Base-by-base conservation (phyloP, 2,113 vertebrate genomes). In the Lasiurus cinereus region DNA sequence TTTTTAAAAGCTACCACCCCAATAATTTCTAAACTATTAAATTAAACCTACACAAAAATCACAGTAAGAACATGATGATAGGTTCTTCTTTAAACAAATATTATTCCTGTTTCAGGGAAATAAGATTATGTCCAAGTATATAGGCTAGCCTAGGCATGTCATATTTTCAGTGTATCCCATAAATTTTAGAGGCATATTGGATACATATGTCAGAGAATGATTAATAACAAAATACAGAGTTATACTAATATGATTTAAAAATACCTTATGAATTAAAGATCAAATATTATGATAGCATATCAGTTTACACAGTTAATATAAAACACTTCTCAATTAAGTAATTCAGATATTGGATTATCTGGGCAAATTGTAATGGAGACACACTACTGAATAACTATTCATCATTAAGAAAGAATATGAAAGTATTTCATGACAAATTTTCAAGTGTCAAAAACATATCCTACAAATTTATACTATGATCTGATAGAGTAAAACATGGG, bases 291-390 rank as follows among this genome's bases (percentile, higher is more conserved):
- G 88, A 88, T 76, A 85, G 7, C 8, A 4, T 85, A 70, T 64
- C 64, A 73, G 46, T 85, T 85, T 22, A 64, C 29, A 70, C 2
- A 78, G 29, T 52, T 12, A 3, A 83, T 78, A 72, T 46, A 52
- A 88, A 88, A 33, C 24, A 88, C 33, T 88, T 88, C 33, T 88
- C n/a, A 83, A 52, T 39, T 90, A 69, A 90, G 33, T 29, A 88
- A 83, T 78, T 88, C 46, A 88, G 39, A 64, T 46, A 92, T 33
- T 88, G 33, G 7, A 43, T 13, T 39, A 8, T 31, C 19, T 66
- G 21, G 46, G 33, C 66, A 80, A 87, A 80, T 73, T 64, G 29
- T 33, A 15, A 31, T 83, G 39, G 9, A 91, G n/a, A 67, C 4
- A 76, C n/a, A 76, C 16, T 82, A 76, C 0, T 92, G 11, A 56